Evolutionary conservation across 1,140 invertebrate species (phyloP).

Genomic region (Ips nitidus): DNA sequence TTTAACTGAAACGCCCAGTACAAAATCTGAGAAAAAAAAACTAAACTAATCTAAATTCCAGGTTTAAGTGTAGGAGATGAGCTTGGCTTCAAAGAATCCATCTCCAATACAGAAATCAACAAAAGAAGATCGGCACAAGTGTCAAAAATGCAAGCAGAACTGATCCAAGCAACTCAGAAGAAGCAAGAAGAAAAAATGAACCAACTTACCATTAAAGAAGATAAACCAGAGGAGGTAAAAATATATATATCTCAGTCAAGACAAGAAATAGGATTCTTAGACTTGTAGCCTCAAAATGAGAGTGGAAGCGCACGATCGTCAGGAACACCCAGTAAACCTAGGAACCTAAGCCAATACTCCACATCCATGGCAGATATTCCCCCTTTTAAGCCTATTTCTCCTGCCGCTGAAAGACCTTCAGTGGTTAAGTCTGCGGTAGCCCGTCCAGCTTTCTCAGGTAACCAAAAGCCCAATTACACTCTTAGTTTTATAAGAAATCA

Average conservation of each 20-base stretch:
- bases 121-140: conserved; percentile 64
- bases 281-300: too few species aligned
- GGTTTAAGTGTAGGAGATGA: conserved; percentile 84
- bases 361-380: conserved; percentile 56
- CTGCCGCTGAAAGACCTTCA: conserved; percentile 58
- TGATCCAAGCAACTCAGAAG: conserved; percentile 43
- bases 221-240: neutral
- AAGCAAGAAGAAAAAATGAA: conserved; percentile 24
- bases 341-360: conserved; percentile 1
- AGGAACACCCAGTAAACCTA: neutral
- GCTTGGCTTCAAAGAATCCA: conserved; percentile 74
- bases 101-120: conserved; percentile 70
- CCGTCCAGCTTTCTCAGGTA: conserved; percentile 43
- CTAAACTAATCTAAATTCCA: too few species aligned
- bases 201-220: neutral
- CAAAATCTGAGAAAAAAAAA: too few species aligned
- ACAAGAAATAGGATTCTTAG: too few species aligned
- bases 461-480: too few species aligned
- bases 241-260: neutral
- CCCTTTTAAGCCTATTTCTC: conserved; percentile 73
- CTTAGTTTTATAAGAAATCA: conserved; percentile 53
- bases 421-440: conserved; percentile 47
- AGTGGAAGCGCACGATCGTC: neutral
- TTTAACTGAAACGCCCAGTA: too few species aligned
- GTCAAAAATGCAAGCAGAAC: conserved; percentile 42